phyloP scores from a whole-genome alignment of 2,888 invertebrate genomes.

The Epicampocera succincta region DNA sequence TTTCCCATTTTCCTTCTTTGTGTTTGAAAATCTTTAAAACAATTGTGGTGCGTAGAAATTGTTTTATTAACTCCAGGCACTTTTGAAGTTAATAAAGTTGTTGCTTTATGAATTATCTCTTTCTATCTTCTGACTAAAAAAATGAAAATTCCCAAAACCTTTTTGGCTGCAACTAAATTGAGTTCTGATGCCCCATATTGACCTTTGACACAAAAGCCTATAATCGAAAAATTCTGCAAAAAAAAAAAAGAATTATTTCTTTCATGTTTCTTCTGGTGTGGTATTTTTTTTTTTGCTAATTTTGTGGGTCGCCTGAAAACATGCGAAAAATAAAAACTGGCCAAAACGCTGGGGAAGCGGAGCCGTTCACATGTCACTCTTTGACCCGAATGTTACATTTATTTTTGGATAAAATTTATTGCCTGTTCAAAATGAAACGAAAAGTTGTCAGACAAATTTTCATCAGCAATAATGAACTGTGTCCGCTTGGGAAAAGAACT shows the following conservation, averaged over 20 bases:
- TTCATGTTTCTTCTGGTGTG: not conserved
- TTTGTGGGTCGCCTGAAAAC: not conserved
- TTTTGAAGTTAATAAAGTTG: too few species aligned
- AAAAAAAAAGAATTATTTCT: not conserved
- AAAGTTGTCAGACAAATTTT: conserved; percentile 17
- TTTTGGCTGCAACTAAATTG: too few species aligned
- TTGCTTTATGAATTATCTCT: too few species aligned
- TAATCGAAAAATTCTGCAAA: not conserved
- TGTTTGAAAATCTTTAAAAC: too few species aligned
- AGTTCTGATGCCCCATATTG: conserved; percentile 1
- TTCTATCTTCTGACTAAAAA: too few species aligned
- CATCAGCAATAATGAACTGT: too few species aligned
- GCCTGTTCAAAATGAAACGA: not conserved
- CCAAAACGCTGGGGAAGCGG: conserved; percentile 7
- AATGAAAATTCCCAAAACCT: too few species aligned
- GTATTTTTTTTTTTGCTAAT: not conserved
- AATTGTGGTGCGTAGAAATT: too few species aligned
- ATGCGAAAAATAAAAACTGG: not conserved
- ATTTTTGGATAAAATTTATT: conserved; percentile 10
- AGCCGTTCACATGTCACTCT: not conserved
- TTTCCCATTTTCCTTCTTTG: too few species aligned
- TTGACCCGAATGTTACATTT: not conserved
- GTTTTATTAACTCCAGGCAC: too few species aligned
- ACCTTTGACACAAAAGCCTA: conserved; percentile 9
- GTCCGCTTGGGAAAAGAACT: too few species aligned